Conservation (phyloP, 2,888 invertebrate genomes). For the Antheraea yamamai region DNA sequence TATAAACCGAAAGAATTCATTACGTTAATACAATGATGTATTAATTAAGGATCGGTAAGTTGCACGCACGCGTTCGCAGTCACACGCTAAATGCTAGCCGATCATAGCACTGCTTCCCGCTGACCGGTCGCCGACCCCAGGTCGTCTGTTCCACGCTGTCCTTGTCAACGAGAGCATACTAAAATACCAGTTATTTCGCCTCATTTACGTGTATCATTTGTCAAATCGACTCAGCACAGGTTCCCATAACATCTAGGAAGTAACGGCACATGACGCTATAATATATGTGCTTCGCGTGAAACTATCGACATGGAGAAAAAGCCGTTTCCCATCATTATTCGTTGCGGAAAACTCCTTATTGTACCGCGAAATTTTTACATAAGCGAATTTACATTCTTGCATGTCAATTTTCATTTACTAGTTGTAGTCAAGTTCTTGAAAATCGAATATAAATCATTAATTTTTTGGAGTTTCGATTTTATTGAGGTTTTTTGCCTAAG, state of each 20-base stretch:
- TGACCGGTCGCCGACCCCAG: slow-evolving; percentile 52
- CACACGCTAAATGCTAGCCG: slow-evolving; percentile 43
- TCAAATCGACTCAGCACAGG: slow-evolving; percentile 5
- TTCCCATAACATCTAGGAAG: not conserved
- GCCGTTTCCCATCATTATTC: not conserved
- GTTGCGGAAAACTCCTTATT: not conserved
- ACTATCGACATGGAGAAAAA: not conserved
- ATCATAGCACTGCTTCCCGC: slow-evolving; percentile 41
- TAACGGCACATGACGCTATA: slow-evolving; percentile 3
- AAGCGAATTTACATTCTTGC: not conserved
- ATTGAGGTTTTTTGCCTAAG: too few relatives aligned
- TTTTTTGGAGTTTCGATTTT: too few relatives aligned
- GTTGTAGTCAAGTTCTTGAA: too few relatives aligned
- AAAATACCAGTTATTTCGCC: slow-evolving; percentile 20
- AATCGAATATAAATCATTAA: too few relatives aligned
- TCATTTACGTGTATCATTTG: not conserved
- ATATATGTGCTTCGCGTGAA: not conserved
- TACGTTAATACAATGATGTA: not conserved
- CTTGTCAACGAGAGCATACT: slow-evolving; percentile 40
- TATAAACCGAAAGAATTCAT: not conserved
- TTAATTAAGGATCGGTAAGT: not conserved
- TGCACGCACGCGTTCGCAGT: slow-evolving; percentile 32
- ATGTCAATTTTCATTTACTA: too few relatives aligned
- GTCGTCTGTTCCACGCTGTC: slow-evolving; percentile 45
- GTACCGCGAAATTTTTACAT: not conserved